These are phyloP conservation scores for Coracopsis vasa DNA, from an alignment of 2,113 vertebrate species.

Conservation along the genomic window DNA sequence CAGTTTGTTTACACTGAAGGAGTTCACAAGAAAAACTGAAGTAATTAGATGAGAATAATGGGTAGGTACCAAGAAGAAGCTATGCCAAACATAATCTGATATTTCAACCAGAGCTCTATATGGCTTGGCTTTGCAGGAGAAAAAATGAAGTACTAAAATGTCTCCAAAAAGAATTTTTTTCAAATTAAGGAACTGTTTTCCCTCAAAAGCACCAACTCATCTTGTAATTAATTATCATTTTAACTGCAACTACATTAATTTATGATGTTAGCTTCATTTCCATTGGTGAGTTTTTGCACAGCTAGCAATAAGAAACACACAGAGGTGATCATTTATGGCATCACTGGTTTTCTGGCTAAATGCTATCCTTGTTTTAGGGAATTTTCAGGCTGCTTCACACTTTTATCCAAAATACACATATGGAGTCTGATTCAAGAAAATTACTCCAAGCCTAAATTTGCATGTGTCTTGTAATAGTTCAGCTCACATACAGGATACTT, in stretches of 20 bases:
- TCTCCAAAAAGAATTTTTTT: background rate
- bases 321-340: background rate
- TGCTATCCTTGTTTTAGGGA: background rate
- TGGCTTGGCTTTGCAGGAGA: background rate
- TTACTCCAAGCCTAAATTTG: background rate
- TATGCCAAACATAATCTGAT: background rate
- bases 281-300: background rate
- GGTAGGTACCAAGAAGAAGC: background rate
- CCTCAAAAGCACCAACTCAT: background rate
- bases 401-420: background rate
- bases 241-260: background rate
- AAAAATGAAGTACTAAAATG: background rate
- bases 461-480: background rate
- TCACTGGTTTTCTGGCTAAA: background rate
- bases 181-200: background rate
- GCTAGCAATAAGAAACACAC: background rate
- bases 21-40: constrained; percentile 51
- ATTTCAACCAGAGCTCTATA: background rate
- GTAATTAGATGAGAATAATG: constrained; percentile 14
- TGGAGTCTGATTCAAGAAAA: background rate
- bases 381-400: background rate
- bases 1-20: constrained; percentile 67
- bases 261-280: background rate
- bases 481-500: background rate
- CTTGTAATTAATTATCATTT: background rate